Evolutionary conservation across 2,888 invertebrate species (phyloP), one percentile per base, ranked within the genome.

Genomic region (Phyllotreta striolata): DNA sequence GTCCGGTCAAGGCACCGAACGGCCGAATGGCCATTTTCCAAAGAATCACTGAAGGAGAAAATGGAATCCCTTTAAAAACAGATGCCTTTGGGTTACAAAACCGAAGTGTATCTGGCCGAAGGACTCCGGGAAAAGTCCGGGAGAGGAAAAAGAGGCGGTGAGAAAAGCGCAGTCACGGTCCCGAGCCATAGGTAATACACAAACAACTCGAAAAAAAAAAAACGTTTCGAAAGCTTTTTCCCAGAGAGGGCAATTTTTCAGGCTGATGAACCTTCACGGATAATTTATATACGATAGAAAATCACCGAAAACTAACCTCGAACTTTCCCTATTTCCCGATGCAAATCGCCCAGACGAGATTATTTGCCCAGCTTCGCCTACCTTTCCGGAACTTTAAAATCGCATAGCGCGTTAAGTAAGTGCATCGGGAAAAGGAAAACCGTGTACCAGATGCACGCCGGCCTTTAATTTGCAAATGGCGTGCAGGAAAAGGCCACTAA

Each of bases 381-480:
- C 24, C 24, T 24, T 24, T 24, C 24, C 4, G n/a, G 4, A 24
- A 24, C 24, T 24, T 24, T 4, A 24, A 24, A 24, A 24, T 24
- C 24, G 24, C 24, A 24, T n/a, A n/a, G n/a, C n/a, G 24, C 24
- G 4, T 24, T 1, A 1, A 24, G 24, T 24, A 24, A 24, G 24
- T 24, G 24, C 24, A 24, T 24, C 24, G 4, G 24, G 4, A 24
- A 24, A 24, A 24, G 24, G 2, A 24, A 24, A 24, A 24, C 24
- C 24, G 24, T 24, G 24, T 24, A 3, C 24, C 24, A 4, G 24
- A 1, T 24, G 24, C 24, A 24, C 24, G 24, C 24, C 24, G 24
- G 74, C 74, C 79, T 79, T 79, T 79, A 79, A 80, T 80, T 80
- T 80, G 77, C 78, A 80, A 80, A 79, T 79, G 77, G 79, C 70